Evolutionary conservation across 1,140 invertebrate genomes (phyloP).

Genomic region (Bacillus rossius): DNA sequence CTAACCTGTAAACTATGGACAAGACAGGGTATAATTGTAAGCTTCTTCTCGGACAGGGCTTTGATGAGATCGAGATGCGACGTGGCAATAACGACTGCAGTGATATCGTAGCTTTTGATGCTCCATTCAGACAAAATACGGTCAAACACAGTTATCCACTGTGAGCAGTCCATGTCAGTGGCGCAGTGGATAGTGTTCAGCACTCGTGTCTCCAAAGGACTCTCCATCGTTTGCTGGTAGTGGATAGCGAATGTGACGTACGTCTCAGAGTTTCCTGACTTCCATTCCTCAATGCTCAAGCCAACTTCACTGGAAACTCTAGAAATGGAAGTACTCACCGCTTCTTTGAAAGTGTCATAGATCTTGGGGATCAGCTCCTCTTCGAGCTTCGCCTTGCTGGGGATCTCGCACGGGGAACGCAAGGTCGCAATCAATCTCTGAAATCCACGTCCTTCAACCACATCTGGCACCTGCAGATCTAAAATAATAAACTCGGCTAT

Average conservation of each 20-base stretch:
- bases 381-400: constrained; percentile 45
- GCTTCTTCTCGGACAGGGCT: constrained; percentile 36
- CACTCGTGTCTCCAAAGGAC: constrained; percentile 36
- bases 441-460: constrained; percentile 47
- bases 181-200: constrained; percentile 17
- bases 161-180: constrained; percentile 14
- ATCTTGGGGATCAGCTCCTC: constrained; percentile 47
- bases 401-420: constrained; percentile 48
- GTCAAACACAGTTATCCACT: constrained; percentile 41
- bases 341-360: constrained; percentile 43
- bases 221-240: constrained; percentile 41
- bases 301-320: constrained; percentile 37
- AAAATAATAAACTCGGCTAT: constrained; percentile 46
- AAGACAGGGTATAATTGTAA: constrained; percentile 45
- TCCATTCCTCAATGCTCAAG: constrained; percentile 47
- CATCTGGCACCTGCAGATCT: constrained; percentile 44
- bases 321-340: constrained; percentile 35
- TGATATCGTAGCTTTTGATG: constrained; percentile 42
- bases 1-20: constrained; percentile 42
- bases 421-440: constrained; percentile 45
- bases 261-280: constrained; percentile 39
- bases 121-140: constrained; percentile 42
- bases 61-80: constrained; percentile 34
- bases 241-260: constrained; percentile 45
- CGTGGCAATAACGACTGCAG: constrained; percentile 43